Evolutionary conservation across 2,113 vertebrate genomes (phyloP).

Genomic region (Himantopus leucocephalus): DNA sequence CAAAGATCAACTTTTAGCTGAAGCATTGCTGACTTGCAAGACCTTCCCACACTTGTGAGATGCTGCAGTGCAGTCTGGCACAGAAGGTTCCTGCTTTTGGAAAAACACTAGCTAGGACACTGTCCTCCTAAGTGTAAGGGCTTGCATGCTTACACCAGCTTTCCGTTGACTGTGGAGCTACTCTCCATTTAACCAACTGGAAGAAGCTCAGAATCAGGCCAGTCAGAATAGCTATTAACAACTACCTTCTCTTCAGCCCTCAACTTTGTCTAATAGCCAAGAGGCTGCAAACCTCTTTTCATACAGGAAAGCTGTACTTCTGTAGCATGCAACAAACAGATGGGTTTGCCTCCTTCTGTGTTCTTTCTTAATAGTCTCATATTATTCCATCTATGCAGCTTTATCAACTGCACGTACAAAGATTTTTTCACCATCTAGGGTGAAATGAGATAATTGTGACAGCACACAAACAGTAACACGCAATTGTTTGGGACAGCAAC

Average conservation of each 20-base stretch:
- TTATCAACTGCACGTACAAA: neutral
- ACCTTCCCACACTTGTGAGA: neutral
- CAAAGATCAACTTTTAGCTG: conserved; percentile 3
- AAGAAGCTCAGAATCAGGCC: neutral
- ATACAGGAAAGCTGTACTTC: conserved; percentile 1
- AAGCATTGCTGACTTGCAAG: conserved; percentile 26
- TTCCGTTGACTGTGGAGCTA: conserved; percentile 1
- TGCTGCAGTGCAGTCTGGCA: conserved; percentile 45
- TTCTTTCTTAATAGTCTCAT: neutral
- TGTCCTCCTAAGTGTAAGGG: neutral
- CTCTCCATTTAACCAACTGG: neutral
- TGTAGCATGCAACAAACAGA: neutral
- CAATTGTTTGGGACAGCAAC: conserved; percentile 26
- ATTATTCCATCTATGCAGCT: neutral
- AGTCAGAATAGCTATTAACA: neutral
- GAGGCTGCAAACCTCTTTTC: neutral
- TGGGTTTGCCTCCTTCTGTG: neutral
- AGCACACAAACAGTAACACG: conserved; percentile 33
- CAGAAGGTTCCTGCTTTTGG: conserved; percentile 44
- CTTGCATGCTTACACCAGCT: neutral
- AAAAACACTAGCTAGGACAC: conserved; percentile 1
- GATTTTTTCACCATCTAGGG: conserved; percentile 12
- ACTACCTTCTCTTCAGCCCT: neutral
- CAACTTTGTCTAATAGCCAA: neutral
- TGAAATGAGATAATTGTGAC: conserved; percentile 32